These are phyloP conservation scores for Muscicapa comitata DNA, from an alignment of 2,797 vertebrate genomes.

Conservation along the genomic window DNA sequence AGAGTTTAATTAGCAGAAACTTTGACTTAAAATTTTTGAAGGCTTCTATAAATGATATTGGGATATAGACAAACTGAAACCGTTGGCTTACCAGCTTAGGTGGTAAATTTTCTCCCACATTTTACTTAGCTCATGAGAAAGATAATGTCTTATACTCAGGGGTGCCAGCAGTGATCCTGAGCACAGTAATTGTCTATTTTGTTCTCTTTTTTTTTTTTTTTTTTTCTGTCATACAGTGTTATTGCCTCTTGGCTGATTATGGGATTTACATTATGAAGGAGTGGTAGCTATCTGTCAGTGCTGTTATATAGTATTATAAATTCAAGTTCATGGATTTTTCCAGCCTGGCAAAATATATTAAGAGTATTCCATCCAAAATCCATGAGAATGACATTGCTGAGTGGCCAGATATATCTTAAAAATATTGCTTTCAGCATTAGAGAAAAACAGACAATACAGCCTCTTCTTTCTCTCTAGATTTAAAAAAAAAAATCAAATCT, in stretches of 20 bases:
- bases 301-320: not conserved
- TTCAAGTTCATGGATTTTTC: not conserved
- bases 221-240: not conserved
- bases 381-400: not conserved
- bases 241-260: not conserved
- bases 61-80: not conserved
- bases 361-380: not conserved
- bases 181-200: not conserved
- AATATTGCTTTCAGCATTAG: not conserved
- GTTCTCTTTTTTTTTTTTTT: not conserved
- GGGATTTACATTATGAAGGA: not conserved
- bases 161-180: not conserved
- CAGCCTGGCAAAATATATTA: not conserved
- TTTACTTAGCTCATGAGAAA: not conserved
- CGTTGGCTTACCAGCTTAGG: not conserved
- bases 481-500: not conserved
- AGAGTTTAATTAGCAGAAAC: not conserved
- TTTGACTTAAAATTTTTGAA: not conserved
- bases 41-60: not conserved
- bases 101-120: not conserved
- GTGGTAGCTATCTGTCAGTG: not conserved
- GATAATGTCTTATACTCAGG: not conserved
- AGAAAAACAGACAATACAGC: not conserved
- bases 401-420: not conserved
- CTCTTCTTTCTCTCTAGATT: not conserved